Conservation (phyloP, 35 echinoderm and acorn worm genomes). For the Ophiothrix spiculata region DNA sequence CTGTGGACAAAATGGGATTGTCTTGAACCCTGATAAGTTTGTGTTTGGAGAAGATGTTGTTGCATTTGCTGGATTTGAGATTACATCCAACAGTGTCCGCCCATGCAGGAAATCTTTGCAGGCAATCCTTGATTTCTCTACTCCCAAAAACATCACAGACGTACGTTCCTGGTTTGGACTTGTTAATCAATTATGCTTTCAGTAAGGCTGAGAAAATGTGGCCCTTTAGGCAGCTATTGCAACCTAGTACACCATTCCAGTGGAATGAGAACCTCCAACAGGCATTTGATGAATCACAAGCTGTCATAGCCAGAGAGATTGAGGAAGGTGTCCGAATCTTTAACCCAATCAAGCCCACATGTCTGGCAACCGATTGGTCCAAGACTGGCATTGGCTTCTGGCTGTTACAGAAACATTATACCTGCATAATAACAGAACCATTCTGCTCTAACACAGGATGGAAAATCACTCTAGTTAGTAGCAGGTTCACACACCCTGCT, state of each 20-base stretch:
- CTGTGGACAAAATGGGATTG: not conserved
- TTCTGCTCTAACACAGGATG: not conserved
- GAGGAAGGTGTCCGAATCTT: not conserved
- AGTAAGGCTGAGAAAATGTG: not conserved
- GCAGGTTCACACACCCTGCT: not conserved
- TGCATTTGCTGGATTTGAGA: not conserved
- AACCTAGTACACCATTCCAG: not conserved
- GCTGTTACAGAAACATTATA: not conserved
- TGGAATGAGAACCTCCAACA: not conserved
- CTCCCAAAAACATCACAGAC: not conserved
- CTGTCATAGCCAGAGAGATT: too few species aligned
- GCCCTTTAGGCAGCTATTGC: not conserved
- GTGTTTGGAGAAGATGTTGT: not conserved
- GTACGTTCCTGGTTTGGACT: not conserved
- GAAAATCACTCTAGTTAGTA: not conserved
- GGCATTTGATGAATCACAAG: too few species aligned
- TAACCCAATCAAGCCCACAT: not conserved
- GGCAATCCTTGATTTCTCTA: not conserved
- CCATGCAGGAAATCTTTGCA: too few species aligned
- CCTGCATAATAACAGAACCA: not conserved
- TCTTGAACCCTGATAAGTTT: conserved; percentile 19
- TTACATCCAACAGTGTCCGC: too few species aligned
- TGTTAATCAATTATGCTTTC: not conserved
- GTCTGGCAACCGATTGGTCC: not conserved
- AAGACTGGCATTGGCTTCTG: not conserved